A percentile compares a stretch with the other conserved stretches of the same genome.
These are phyloP conservation scores for Calephelis perditalis DNA, from an alignment of 2,888 invertebrate species.

Conservation along the genomic window DNA sequence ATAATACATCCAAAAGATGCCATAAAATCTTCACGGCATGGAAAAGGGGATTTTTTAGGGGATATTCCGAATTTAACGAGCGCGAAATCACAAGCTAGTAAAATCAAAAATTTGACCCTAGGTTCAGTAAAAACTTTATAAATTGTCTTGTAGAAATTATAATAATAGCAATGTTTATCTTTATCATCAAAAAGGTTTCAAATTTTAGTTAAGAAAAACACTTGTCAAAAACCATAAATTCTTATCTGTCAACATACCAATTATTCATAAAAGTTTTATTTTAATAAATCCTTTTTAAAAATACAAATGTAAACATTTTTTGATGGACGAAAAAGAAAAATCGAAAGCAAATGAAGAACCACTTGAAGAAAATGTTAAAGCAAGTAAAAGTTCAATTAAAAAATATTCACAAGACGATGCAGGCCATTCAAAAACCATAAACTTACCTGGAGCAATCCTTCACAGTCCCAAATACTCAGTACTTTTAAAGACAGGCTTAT, in stretches of 20 bases:
- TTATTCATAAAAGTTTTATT: constrained; percentile 33
- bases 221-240: constrained; percentile 23
- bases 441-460: constrained; percentile 53
- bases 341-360: constrained; percentile 36
- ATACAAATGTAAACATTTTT: constrained; percentile 50
- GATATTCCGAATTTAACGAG: no score
- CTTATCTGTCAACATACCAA: constrained; percentile 30
- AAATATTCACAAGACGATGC: constrained; percentile 45
- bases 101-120: no score
- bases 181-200: constrained; percentile 1
- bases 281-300: constrained; percentile 34
- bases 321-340: constrained; percentile 58
- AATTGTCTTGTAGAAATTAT: no score
- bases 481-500: constrained; percentile 46
- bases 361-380: constrained; percentile 37
- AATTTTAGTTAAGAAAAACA: background rate
- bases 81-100: no score
- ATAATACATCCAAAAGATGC: no score
- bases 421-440: constrained; percentile 50
- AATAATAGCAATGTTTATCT: no score
- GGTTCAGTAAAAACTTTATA: no score
- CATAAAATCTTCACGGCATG: no score
- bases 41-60: no score
- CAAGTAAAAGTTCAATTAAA: constrained; percentile 32
- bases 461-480: constrained; percentile 33